Conservation (phyloP, 2,888 invertebrate genomes). For the Encarsia formosa region DNA sequence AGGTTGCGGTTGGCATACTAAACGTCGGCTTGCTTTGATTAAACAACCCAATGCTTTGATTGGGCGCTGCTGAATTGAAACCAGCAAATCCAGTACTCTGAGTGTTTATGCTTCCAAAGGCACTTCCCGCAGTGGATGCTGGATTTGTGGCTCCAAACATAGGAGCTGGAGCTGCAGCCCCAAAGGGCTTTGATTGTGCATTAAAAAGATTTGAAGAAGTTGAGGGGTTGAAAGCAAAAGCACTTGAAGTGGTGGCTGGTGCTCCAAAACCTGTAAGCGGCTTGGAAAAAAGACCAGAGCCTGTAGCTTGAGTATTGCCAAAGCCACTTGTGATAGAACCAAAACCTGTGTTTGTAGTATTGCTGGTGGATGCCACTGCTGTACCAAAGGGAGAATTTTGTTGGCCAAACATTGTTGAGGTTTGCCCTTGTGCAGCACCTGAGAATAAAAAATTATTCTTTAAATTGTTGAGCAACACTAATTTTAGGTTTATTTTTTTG, state of each 20-base stretch:
- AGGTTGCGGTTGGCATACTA: constrained; percentile 41
- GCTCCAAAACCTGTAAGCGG: constrained; percentile 60
- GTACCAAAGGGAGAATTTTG: constrained; percentile 53
- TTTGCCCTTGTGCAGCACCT: constrained; percentile 53
- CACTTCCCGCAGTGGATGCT: constrained; percentile 43
- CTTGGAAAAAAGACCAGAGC: constrained; percentile 66
- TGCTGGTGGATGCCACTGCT: constrained; percentile 39
- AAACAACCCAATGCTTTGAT: constrained; percentile 50
- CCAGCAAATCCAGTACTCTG: constrained; percentile 46
- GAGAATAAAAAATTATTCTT: constrained; percentile 29
- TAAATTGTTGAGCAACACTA: no score
- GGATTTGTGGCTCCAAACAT: constrained; percentile 46
- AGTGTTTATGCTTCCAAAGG: constrained; percentile 43
- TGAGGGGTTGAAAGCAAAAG: constrained; percentile 50
- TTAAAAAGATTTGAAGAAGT: constrained; percentile 49
- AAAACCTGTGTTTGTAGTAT: constrained; percentile 54
- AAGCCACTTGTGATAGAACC: constrained; percentile 54
- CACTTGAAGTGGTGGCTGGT: constrained; percentile 51
- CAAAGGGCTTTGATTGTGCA: constrained; percentile 52
- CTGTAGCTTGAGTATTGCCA: constrained; percentile 56
- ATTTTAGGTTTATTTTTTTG: no score
- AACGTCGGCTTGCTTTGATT: constrained; percentile 51
- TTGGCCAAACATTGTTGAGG: constrained; percentile 54
- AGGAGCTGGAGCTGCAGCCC: constrained; percentile 47
- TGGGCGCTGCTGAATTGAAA: constrained; percentile 35